Evolutionary conservation across 2,113 vertebrate species (phyloP), one percentile per base, ranked within the genome.

Genomic region (Cryptomyrus ogoouensis): DNA sequence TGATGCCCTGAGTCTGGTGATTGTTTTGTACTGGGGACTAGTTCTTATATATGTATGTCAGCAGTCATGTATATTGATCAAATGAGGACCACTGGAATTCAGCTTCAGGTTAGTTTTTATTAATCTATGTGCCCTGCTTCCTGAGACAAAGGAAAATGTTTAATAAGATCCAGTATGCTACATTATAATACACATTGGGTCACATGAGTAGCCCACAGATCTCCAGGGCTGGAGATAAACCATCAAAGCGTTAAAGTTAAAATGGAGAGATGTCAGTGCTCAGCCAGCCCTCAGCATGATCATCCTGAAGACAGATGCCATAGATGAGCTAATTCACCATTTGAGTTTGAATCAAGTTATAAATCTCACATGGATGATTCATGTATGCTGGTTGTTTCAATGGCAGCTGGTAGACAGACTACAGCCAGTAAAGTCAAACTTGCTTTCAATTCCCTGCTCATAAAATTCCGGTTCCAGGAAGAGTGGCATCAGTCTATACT

Each of bases 121-220:
- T 70, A 31, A 49, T 49, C 83, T 47, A 83, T 50, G 87, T 83
- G 35, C 13, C 19, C 47, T 50, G 19, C 74, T 47, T 85, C 50
- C 80, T 46, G 52, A 83, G 39, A 84, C 39, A 50, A 58, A 88
- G 50, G 49, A 42, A 58, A 84, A 35, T 24, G 77, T 56, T 84
- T n/a, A 58, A 46, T 49, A 89, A 52, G n/a, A 88, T 77, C 88
- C 21, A 8, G 88, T 83, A 83, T 35, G n/a, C 39, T 89, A 86
- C 83, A 86, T 47, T 50, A 86, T 86, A 12, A 49, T 86, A 47
- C 13, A 47, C n/a, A 50, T 10, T 50, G 47, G 44, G 83, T 47
- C 83, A 27, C n/a, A 50, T 27, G 24, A n/a, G 21, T 85, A 84
- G 83, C 42, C 44, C 24, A 86, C 27, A 31, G 47, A 27, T 24